Conservation (phyloP, 2,797 vertebrate genomes). For the Anolis apletophallus region DNA sequence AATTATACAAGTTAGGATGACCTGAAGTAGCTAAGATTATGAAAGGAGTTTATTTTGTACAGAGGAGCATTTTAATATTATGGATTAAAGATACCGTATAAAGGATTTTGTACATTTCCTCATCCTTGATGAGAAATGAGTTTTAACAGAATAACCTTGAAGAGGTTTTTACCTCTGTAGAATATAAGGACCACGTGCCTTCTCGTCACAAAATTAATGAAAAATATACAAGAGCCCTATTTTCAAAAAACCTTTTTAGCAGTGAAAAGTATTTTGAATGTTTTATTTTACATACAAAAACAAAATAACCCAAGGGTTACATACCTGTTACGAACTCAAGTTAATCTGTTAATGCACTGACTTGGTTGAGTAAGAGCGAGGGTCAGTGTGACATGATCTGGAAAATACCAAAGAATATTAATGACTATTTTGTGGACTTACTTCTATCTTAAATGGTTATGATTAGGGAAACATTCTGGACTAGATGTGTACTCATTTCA, state of each 20-base stretch:
- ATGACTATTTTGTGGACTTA: neutral
- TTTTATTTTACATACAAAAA: no score
- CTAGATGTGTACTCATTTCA: neutral
- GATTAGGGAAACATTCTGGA: slow-evolving; percentile 14
- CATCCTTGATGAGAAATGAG: no score
- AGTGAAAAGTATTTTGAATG: no score
- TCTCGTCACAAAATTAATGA: no score
- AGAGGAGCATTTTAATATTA: neutral
- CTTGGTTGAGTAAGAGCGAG: neutral
- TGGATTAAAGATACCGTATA: neutral
- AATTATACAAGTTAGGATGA: neutral
- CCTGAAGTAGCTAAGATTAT: neutral
- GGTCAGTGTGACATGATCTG: neutral
- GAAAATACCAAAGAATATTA: neutral
- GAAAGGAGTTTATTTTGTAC: neutral
- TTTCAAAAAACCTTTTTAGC: no score
- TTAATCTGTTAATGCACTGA: neutral
- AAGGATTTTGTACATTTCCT: no score
- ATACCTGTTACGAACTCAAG: neutral
- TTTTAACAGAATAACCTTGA: no score
- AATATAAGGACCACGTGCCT: no score
- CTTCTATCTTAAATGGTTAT: neutral
- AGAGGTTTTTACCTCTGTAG: no score
- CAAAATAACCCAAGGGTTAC: no score
- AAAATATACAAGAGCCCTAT: no score